Percentiles rank a stretch among this genome's conserved stretches.
These are phyloP conservation scores for Drosophila borealis DNA, from an alignment of 2,888 invertebrate species.

Conservation along the genomic window DNA sequence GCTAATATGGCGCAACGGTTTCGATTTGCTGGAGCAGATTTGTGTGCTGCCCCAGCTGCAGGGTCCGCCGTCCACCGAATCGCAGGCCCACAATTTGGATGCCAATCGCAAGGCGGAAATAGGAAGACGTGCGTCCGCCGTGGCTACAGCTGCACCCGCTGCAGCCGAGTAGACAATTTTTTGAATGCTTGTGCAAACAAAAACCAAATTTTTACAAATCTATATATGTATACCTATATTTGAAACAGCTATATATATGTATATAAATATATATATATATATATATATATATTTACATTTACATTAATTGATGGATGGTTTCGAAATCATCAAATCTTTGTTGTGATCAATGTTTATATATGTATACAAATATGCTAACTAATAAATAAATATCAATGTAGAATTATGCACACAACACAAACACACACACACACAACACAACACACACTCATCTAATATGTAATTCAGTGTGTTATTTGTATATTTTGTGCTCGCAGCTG, in stretches of 20 bases:
- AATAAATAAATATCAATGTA: conserved; percentile 1
- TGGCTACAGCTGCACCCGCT: conserved; percentile 36
- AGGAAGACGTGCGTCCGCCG: conserved; percentile 55
- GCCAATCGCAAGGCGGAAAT: conserved; percentile 43
- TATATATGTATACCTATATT: neutral
- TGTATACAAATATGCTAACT: conserved; percentile 8
- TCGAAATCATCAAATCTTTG: conserved; percentile 19
- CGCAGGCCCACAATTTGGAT: conserved; percentile 12
- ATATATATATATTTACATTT: neutral
- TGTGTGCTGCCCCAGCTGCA: conserved; percentile 59
- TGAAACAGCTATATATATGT: neutral
- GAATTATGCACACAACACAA: conserved; percentile 5
- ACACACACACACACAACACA: conserved; percentile 5
- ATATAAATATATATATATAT: neutral
- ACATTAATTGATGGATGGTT: neutral
- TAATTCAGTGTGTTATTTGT: conserved; percentile 10
- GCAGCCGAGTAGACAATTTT: conserved; percentile 26
- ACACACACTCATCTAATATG: neutral
- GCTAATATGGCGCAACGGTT: conserved; percentile 82
- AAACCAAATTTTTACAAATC: neutral
- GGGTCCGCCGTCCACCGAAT: conserved; percentile 9
- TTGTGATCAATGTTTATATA: conserved; percentile 49
- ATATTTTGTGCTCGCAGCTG: conserved; percentile 52
- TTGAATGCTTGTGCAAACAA: neutral
- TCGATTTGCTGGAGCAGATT: conserved; percentile 80